Percentiles rank a stretch among this genome's conserved stretches.
These are phyloP conservation scores for Lumbricus terrestris DNA, from an alignment of 2,888 invertebrate species.

Conservation along the genomic window DNA sequence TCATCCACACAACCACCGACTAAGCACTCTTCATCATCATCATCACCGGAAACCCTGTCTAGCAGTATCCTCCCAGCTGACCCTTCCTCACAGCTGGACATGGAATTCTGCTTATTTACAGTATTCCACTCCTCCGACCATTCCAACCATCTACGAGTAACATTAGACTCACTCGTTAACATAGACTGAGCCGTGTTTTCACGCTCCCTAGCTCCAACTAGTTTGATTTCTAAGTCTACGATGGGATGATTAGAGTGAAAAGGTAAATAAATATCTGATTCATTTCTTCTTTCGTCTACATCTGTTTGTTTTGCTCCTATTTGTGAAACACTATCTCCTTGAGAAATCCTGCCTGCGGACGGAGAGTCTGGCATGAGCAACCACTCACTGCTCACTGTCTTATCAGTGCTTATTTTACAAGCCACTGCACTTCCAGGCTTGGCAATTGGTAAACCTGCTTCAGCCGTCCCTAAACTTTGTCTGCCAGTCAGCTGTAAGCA, in stretches of 20 bases:
- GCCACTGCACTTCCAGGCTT: background rate
- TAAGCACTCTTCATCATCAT: background rate
- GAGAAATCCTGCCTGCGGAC: background rate
- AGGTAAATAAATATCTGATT: background rate
- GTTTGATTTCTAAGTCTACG: background rate
- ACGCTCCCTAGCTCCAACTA: background rate
- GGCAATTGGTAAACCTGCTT: background rate
- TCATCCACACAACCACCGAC: background rate
- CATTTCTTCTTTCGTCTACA: background rate
- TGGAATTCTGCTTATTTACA: background rate
- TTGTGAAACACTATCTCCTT: background rate
- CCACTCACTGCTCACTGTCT: background rate
- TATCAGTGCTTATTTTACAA: background rate
- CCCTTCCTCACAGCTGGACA: background rate
- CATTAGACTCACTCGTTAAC: background rate
- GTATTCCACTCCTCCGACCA: background rate
- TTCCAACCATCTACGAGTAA: background rate
- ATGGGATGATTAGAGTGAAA: background rate
- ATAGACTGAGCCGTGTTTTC: no score
- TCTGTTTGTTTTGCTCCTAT: background rate
- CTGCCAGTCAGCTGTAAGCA: background rate
- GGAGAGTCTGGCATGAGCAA: background rate
- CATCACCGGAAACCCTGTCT: background rate
- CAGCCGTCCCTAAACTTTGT: background rate
- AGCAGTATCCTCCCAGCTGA: background rate